Conservation (phyloP, 1,140 invertebrate genomes). For the Teleogryllus occipitalis region DNA sequence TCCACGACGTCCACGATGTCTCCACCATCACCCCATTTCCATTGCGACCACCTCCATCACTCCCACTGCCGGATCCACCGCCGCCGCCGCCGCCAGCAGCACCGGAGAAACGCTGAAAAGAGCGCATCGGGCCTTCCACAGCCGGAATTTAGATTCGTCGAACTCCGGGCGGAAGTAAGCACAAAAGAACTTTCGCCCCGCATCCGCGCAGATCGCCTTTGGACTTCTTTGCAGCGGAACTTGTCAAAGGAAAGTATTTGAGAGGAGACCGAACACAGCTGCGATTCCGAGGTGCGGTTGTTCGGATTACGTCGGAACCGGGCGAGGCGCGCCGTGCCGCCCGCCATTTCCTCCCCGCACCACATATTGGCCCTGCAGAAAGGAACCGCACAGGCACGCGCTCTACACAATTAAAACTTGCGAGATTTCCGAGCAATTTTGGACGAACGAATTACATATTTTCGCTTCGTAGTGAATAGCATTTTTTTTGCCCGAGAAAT, state of each 20-base stretch:
- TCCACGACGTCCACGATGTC: too few relatives aligned
- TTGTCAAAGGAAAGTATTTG: conserved; percentile 1
- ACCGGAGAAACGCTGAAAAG: background rate
- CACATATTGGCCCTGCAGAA: too few relatives aligned
- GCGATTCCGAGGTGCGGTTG: background rate
- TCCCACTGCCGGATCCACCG: too few relatives aligned
- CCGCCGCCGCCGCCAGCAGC: background rate
- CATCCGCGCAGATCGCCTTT: background rate
- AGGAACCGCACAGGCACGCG: too few relatives aligned
- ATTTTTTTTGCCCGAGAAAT: background rate
- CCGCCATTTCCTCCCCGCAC: too few relatives aligned
- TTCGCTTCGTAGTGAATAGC: background rate
- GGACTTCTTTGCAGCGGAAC: background rate
- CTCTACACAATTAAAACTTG: background rate
- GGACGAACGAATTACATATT: background rate
- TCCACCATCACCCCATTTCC: too few relatives aligned
- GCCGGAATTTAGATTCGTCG: background rate
- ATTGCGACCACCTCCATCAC: too few relatives aligned
- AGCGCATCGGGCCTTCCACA: background rate
- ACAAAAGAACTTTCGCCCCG: background rate
- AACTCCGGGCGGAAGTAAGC: background rate
- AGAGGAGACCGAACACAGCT: background rate
- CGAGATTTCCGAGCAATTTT: background rate
- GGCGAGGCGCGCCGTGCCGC: too few relatives aligned
- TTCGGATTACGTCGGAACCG: too few relatives aligned